Conservation (phyloP, 2,888 invertebrate genomes). For the Andrena hattorfiana region DNA sequence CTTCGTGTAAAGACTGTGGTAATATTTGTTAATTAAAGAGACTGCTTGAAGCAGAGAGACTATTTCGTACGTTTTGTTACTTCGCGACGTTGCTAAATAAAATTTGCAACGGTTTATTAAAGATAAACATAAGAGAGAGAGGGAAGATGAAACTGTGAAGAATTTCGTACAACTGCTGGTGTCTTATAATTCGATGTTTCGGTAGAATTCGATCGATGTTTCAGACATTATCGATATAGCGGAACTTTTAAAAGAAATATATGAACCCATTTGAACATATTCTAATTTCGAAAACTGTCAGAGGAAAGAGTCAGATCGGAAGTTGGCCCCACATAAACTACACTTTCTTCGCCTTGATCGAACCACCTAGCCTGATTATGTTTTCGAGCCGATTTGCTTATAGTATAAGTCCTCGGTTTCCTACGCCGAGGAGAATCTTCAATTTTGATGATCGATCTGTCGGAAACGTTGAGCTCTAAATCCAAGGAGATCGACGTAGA, state of each 20-base stretch:
- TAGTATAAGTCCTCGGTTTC: slow-evolving; percentile 44
- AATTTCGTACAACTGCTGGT: too few relatives aligned
- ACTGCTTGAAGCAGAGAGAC: background rate
- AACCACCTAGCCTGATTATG: background rate
- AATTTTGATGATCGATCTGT: background rate
- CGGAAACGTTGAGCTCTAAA: slow-evolving; percentile 25
- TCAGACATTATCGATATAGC: background rate
- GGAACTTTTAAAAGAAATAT: background rate
- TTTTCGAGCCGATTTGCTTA: slow-evolving; percentile 9
- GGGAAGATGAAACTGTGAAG: too few relatives aligned
- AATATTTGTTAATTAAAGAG: slow-evolving; percentile 4
- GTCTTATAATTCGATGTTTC: too few relatives aligned
- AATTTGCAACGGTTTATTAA: background rate
- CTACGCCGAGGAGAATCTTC: slow-evolving; percentile 15
- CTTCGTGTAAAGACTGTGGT: slow-evolving; percentile 11
- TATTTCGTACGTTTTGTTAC: slow-evolving; percentile 2
- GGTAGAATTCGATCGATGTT: too few relatives aligned
- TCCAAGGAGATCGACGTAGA: slow-evolving; percentile 17
- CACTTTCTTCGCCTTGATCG: slow-evolving; percentile 7
- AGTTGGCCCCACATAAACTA: background rate
- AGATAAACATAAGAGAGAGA: too few relatives aligned
- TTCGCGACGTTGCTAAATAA: background rate
- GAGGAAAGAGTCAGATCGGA: slow-evolving; percentile 39
- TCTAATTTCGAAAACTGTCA: slow-evolving; percentile 5
- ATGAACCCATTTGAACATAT: background rate